Evolutionary conservation across 2,888 invertebrate genomes (phyloP).

Genomic region (Cyaniris semiargus): DNA sequence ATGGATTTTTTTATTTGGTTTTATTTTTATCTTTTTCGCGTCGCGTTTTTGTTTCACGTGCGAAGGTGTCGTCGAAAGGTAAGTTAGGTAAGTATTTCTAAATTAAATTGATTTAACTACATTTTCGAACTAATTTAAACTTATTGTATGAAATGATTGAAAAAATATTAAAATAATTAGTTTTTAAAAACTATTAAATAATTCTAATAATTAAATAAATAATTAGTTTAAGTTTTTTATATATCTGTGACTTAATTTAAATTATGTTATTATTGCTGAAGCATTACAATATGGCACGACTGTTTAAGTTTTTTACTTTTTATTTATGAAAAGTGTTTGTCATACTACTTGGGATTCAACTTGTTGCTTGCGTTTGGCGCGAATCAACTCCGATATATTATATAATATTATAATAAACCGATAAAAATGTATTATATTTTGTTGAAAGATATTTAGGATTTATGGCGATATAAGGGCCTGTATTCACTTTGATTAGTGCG

Average conservation of each 20-base stretch:
- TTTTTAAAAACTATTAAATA: no score
- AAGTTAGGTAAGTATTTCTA: neutral
- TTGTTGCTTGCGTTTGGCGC: neutral
- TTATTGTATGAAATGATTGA: neutral
- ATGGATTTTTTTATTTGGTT: neutral
- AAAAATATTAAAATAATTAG: neutral
- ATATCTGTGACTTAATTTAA: no score
- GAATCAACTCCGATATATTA: neutral
- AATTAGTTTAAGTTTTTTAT: no score
- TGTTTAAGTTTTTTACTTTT: neutral
- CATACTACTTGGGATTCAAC: neutral
- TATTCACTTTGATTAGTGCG: no score
- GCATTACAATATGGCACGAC: no score
- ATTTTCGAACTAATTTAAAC: neutral
- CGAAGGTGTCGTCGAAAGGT: neutral
- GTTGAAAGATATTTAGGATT: no score
- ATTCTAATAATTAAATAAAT: no score
- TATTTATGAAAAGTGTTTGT: neutral
- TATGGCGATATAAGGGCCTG: no score
- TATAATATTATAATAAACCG: no score
- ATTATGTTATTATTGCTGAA: no score
- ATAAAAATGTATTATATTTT: neutral
- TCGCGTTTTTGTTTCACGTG: neutral
- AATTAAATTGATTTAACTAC: neutral
- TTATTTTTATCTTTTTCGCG: neutral